Evolutionary conservation across 2,113 vertebrate species (phyloP), one percentile per base, ranked within the genome.

Genomic region (Camelus bactrianus): DNA sequence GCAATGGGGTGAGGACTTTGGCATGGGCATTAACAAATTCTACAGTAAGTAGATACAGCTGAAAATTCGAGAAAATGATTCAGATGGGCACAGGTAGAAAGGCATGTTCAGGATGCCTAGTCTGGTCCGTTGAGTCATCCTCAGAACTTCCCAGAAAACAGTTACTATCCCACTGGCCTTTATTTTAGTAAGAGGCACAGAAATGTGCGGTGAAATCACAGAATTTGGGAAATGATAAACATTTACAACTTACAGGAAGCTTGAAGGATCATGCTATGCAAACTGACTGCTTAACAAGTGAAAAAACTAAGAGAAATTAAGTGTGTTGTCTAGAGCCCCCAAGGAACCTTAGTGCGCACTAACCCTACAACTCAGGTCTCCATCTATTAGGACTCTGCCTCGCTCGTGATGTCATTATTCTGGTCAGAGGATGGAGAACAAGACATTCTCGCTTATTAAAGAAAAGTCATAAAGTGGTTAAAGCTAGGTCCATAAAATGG

Each of bases 11-110:
- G 67, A 83, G 58, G n/a, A 88, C 52, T 32, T 64, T 92, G 94
- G 96, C 88, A 95, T 81, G 54, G 52, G 6, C 52, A 22, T 11
- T 42, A 56, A 89, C 48, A 48, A 35, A 72, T 95, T 72, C 91
- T 8, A 0, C 58, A 94, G 5, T 77, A 38, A 86, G 6, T 48
- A 48, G 58, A 69, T 79, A 30, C 30, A 70, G 46, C 60, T 93
- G 80, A 62, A 87, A 69, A 54, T 5, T 50, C 17, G 56, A 70
- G 48, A 67, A 64, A 48, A 75, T 56, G 20, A 35, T 79, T 50
- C 72, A n/a, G 73, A 17, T 1, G 6, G 81, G 86, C 38, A 42
- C 46, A 32, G 50, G 62, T 58, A 72, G 15, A 93, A 60, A 93
- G 80, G n/a, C 6, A 32, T 62, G 38, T n/a, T 76, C 46, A 52